phyloP scores from a whole-genome alignment of 2,888 invertebrate genomes.

The Scaptomyza tumidula region DNA sequence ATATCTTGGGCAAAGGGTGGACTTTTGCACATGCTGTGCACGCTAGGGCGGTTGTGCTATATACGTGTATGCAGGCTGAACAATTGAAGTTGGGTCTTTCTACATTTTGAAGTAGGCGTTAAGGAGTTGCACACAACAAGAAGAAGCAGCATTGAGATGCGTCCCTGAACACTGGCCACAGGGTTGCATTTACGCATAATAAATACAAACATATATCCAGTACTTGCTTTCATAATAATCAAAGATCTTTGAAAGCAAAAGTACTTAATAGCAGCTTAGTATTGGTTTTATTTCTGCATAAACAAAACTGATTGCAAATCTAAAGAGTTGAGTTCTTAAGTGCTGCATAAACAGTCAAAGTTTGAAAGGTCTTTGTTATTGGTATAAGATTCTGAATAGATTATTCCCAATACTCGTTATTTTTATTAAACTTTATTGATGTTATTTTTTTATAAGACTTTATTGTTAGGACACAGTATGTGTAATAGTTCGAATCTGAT shows the following conservation, averaged over 20 bases:
- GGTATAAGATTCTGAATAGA: neutral
- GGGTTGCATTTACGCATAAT: slow-evolving; percentile 42
- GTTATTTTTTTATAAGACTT: too few relatives aligned
- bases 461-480: too few relatives aligned
- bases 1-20: slow-evolving; percentile 22
- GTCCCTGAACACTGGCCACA: slow-evolving; percentile 35
- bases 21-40: slow-evolving; percentile 30
- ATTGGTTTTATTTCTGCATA: slow-evolving; percentile 25
- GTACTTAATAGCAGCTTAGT: neutral
- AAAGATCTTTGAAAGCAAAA: neutral
- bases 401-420: too few relatives aligned
- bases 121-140: slow-evolving; percentile 32
- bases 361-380: neutral
- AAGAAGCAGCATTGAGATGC: slow-evolving; percentile 31
- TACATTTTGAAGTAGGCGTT: slow-evolving; percentile 38
- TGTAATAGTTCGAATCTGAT: too few relatives aligned
- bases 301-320: neutral
- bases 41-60: slow-evolving; percentile 35
- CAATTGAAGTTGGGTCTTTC: slow-evolving; percentile 35
- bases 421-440: too few relatives aligned
- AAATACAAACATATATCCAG: slow-evolving; percentile 5
- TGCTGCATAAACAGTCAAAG: neutral
- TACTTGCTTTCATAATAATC: slow-evolving; percentile 22
- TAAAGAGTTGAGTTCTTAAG: neutral
- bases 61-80: slow-evolving; percentile 27